Evolutionary conservation across 2,888 invertebrate genomes (phyloP).

Genomic region (Lycia hirtaria): DNA sequence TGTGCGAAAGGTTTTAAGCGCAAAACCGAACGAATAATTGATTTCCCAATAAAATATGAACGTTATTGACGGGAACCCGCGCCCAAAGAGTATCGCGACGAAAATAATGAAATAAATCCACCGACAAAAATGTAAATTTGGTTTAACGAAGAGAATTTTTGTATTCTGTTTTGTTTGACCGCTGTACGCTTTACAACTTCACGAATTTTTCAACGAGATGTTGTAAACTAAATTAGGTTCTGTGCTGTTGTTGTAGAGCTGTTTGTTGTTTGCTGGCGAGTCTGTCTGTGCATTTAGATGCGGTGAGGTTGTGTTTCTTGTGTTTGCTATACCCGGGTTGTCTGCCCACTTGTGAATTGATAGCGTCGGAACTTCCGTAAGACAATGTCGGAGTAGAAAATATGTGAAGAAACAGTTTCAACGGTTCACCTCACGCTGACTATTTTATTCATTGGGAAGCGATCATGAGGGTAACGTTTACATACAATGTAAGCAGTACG

Average conservation of each 20-base stretch:
- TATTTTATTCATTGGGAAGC: too few relatives aligned
- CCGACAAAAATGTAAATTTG: slow-evolving; percentile 75
- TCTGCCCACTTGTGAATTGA: slow-evolving; percentile 61
- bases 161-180: slow-evolving; percentile 50
- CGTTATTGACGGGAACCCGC: slow-evolving; percentile 46
- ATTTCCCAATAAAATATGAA: slow-evolving; percentile 54
- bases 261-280: slow-evolving; percentile 34
- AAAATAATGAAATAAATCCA: slow-evolving; percentile 65
- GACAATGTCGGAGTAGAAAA: slow-evolving; percentile 27
- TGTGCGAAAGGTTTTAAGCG: background rate
- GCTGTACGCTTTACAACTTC: slow-evolving; percentile 49
- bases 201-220: slow-evolving; percentile 29
- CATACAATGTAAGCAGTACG: too few relatives aligned
- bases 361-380: slow-evolving; percentile 48
- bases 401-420: background rate
- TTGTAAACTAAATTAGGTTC: slow-evolving; percentile 32
- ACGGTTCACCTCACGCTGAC: background rate
- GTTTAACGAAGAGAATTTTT: slow-evolving; percentile 72
- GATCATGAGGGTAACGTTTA: too few relatives aligned
- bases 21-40: slow-evolving; percentile 47
- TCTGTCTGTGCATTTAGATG: slow-evolving; percentile 47
- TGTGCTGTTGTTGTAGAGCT: slow-evolving; percentile 34
- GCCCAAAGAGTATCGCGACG: slow-evolving; percentile 53
- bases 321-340: slow-evolving; percentile 55
- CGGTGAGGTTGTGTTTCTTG: slow-evolving; percentile 50